These are phyloP conservation scores for Pangasius sanitwongsei DNA, from an alignment of 2,797 vertebrate species.

Conservation along the genomic window DNA sequence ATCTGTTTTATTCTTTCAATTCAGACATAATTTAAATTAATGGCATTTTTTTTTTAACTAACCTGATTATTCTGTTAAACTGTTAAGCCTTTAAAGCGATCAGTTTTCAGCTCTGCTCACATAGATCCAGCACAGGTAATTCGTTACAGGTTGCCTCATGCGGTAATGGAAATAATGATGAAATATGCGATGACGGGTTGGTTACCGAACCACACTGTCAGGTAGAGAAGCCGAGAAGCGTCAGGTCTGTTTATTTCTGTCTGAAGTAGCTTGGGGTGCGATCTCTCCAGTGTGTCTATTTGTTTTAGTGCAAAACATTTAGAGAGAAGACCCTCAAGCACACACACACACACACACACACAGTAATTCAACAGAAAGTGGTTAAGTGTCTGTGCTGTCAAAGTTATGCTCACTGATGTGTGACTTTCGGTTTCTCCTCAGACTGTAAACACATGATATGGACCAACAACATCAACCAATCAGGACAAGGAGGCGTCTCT, in stretches of 20 bases:
- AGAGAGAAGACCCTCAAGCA: conserved; percentile 43
- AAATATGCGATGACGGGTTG: neutral
- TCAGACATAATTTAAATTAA: neutral
- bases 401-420: neutral
- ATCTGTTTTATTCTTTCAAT: neutral
- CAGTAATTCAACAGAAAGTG: neutral
- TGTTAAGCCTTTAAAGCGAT: neutral
- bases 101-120: neutral
- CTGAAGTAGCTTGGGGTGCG: conserved; percentile 21
- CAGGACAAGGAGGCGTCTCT: neutral
- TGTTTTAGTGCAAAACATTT: conserved; percentile 59
- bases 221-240: neutral
- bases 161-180: too few species aligned
- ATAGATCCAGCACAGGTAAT: neutral
- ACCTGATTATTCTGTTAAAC: neutral
- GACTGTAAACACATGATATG: conserved; percentile 20
- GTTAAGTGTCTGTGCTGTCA: neutral
- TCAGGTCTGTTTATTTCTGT: neutral
- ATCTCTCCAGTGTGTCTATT: conserved; percentile 50
- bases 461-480: too few species aligned
- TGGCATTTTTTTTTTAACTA: neutral
- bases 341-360: conserved; percentile 13
- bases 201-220: neutral
- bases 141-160: neutral
- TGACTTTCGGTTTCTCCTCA: neutral